Percentiles rank a stretch among this genome's conserved stretches.
Evolutionary conservation across 2,888 invertebrate genomes (phyloP).

Genomic region (Venustoraphidia nigricollis): DNA sequence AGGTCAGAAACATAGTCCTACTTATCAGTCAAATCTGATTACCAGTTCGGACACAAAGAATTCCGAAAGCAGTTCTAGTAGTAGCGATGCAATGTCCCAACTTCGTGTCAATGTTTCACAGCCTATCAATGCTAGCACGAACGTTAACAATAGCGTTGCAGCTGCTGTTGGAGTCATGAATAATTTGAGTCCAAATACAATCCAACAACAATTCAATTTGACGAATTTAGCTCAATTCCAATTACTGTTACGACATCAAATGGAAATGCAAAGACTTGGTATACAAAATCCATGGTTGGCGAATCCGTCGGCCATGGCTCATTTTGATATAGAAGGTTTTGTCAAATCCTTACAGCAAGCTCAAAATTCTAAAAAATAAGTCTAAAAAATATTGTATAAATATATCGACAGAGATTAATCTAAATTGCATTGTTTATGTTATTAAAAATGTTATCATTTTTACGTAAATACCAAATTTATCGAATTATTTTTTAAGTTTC

Average conservation of each 20-base stretch:
- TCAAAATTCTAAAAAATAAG: too few species aligned
- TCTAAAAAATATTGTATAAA: too few species aligned
- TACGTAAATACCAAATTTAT: too few species aligned
- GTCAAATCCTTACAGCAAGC: too few species aligned
- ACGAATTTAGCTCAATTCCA: conserved; percentile 27
- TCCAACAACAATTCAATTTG: conserved; percentile 27
- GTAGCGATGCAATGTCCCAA: conserved; percentile 5
- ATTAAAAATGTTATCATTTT: too few species aligned
- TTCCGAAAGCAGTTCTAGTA: conserved; percentile 2
- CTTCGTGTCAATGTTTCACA: neutral
- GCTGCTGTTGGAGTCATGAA: conserved; percentile 3
- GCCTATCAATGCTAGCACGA: neutral
- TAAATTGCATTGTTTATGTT: too few species aligned
- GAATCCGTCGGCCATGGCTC: too few species aligned
- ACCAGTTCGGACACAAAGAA: neutral
- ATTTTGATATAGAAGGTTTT: too few species aligned
- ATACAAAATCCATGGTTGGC: conserved; percentile 2
- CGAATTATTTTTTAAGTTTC: too few species aligned
- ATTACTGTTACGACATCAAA: conserved; percentile 23
- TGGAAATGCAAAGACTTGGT: conserved; percentile 21
- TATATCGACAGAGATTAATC: too few species aligned
- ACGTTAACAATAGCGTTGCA: conserved; percentile 3
- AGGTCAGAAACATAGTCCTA: neutral
- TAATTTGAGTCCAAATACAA: conserved; percentile 21
- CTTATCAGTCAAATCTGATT: neutral